Evolutionary conservation across 2,113 vertebrate species (phyloP).

Genomic region (Micronycteris hirsuta): DNA sequence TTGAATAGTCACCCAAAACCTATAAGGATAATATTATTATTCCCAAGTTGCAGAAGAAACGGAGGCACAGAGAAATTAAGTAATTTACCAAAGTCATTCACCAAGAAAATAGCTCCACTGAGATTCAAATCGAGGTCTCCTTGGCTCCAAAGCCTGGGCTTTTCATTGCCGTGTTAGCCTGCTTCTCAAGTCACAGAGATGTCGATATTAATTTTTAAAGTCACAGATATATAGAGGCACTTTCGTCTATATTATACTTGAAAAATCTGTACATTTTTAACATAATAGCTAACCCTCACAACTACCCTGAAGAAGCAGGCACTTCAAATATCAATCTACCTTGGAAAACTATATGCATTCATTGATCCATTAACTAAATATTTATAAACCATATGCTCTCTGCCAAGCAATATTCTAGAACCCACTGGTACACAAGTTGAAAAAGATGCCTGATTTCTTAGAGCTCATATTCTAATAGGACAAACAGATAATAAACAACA

Average conservation of each 20-base stretch:
- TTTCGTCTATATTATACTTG: background rate
- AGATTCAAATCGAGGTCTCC: slow-evolving; percentile 21
- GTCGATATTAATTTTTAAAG: slow-evolving; percentile 8
- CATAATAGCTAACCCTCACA: background rate
- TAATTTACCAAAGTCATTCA: slow-evolving; percentile 23
- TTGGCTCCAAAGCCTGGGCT: background rate
- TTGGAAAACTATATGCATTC: background rate
- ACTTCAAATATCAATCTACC: background rate
- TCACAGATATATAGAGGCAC: background rate
- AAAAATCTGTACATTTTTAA: background rate
- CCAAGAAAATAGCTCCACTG: slow-evolving; percentile 41
- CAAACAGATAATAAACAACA: background rate
- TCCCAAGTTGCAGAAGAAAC: background rate
- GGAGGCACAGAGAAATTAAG: slow-evolving; percentile 34
- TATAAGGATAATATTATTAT: slow-evolving; percentile 27
- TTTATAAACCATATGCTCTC: background rate
- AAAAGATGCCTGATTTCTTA: background rate
- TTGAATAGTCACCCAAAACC: background rate
- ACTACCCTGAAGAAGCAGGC: background rate
- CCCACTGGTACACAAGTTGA: background rate
- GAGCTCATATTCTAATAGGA: background rate
- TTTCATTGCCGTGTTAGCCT: background rate
- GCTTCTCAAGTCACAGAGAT: background rate
- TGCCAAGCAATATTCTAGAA: background rate
- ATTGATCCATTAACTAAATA: background rate